phyloP scores from a whole-genome alignment of 2,797 vertebrate species.

The Urophycis tenuis region DNA sequence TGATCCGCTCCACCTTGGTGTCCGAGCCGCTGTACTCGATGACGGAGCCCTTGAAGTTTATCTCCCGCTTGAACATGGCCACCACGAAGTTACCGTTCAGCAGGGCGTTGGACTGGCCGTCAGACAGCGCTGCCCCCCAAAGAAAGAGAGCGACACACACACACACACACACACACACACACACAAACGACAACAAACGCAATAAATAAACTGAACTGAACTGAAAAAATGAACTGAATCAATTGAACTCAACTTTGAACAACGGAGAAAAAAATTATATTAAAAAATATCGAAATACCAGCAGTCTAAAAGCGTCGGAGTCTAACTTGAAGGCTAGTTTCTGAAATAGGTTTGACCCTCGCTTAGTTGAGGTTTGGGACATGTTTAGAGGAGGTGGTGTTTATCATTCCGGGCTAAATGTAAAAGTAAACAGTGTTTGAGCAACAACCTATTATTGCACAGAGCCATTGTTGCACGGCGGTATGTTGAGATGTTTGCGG shows the following conservation, averaged over 20 bases:
- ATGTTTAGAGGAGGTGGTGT: conserved; percentile 25
- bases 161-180: conserved; percentile 9
- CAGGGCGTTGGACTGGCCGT: conserved; percentile 83
- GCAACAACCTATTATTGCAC: conserved; percentile 41
- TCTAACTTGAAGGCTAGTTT: conserved; percentile 15
- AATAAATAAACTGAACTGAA: not conserved
- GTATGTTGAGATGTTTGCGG: conserved; percentile 33
- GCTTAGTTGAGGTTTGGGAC: conserved; percentile 14
- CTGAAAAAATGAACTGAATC: not conserved
- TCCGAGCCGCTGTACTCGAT: conserved; percentile 97
- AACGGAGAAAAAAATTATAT: not conserved
- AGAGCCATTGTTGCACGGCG: conserved; percentile 23
- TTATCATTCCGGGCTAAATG: conserved; percentile 30
- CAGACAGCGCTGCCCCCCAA: conserved; percentile 88
- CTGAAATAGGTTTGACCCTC: conserved; percentile 7
- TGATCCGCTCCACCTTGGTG: conserved; percentile 85
- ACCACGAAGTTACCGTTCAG: conserved; percentile 98
- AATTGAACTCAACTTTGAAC: not conserved
- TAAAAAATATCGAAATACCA: not conserved
- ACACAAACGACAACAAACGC: conserved; percentile 5
- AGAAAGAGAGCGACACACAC: conserved; percentile 15
- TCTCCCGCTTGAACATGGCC: conserved; percentile 93
- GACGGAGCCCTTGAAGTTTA: conserved; percentile 80
- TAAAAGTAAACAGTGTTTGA: conserved; percentile 40
- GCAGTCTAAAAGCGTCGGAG: not conserved